Base-by-base conservation (phyloP, 1,140 invertebrate genomes). In the Holcopasites calliopsidis region DNA sequence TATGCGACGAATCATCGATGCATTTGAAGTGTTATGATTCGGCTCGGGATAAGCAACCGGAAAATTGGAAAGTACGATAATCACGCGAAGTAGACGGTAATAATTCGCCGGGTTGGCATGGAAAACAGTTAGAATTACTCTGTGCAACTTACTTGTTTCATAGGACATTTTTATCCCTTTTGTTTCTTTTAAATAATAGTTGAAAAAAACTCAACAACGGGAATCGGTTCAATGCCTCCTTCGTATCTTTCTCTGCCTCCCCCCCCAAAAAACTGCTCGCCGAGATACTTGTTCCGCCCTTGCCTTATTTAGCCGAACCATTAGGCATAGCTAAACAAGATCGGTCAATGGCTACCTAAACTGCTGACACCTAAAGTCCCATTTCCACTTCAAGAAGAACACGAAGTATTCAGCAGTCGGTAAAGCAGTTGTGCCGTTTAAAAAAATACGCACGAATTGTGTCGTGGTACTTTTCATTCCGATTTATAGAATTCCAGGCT, bases 301-400 rank as follows among this genome's bases (percentile, higher is more conserved):
- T 89, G 76, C 87, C 88, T 88, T 89, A 87, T 88, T 88, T 89
- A 87, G 87, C 52, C 58, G 78, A 75, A 75, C 69, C 83, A 82
- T 79, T 40, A 78, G 80, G 33, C 10, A 64, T 10, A 28, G 3
- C 8, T 8, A 28, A 16, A 18, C 44, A 42, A 81, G 79, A 81
- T 42, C 4, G 52, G 0, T 6, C 13, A 50, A 33, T 31, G 16
- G 49, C 62, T 40, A 5, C 33, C 3, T 4, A 52, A 10, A 13
- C 8, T 1, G 31, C 0, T 13, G 11, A n/a, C 1, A 26, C 11
- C 26, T 61, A 38, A 49, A 71, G 42, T 2, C 2, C 3, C 2
- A 8, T 72, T 72, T 72, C 13, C 58, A 72, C 33, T 23, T 28
- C 7, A 0, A n/a, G n/a, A n/a, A n/a, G n/a, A n/a, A n/a, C n/a